Conservation (phyloP, 2,797 vertebrate species). For the Perodicticus potto region DNA sequence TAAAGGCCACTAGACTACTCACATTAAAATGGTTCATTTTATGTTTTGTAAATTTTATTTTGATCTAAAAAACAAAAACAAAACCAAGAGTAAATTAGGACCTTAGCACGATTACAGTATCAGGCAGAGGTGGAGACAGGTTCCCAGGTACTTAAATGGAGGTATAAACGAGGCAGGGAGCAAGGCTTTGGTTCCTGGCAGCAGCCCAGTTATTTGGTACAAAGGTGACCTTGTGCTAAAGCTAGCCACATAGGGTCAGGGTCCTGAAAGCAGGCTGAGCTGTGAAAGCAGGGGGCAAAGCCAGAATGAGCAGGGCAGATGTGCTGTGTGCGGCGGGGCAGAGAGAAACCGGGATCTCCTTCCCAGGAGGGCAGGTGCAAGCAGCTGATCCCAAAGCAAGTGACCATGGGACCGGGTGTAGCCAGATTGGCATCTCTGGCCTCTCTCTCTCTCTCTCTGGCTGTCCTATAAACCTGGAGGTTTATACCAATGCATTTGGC, state of each 20-base stretch:
- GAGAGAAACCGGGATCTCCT: background rate
- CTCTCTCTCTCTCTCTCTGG: background rate
- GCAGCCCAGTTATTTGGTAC: background rate
- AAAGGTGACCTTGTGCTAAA: background rate
- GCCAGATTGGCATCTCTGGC: background rate
- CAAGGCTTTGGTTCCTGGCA: background rate
- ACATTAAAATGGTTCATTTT: background rate
- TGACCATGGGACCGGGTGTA: fast-evolving
- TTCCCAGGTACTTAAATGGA: background rate
- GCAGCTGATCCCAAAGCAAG: background rate
- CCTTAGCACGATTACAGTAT: background rate
- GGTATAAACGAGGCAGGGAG: background rate
- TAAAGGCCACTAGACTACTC: background rate
- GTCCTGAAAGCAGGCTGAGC: background rate
- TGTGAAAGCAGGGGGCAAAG: background rate
- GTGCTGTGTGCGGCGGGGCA: background rate
- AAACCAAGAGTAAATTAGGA: background rate
- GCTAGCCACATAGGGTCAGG: background rate
- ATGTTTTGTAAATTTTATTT: background rate
- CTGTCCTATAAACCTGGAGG: conserved; percentile 11
- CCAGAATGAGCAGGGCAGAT: background rate
- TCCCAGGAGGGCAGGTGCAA: background rate
- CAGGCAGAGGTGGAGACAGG: background rate
- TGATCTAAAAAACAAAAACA: background rate
- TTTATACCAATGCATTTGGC: conserved; percentile 43